A percentile compares a stretch with the other conserved stretches of the same genome.
These are phyloP conservation scores for Stichodactyla helianthus DNA, from an alignment of 64 coral and sea anemone genomes.

Conservation along the genomic window DNA sequence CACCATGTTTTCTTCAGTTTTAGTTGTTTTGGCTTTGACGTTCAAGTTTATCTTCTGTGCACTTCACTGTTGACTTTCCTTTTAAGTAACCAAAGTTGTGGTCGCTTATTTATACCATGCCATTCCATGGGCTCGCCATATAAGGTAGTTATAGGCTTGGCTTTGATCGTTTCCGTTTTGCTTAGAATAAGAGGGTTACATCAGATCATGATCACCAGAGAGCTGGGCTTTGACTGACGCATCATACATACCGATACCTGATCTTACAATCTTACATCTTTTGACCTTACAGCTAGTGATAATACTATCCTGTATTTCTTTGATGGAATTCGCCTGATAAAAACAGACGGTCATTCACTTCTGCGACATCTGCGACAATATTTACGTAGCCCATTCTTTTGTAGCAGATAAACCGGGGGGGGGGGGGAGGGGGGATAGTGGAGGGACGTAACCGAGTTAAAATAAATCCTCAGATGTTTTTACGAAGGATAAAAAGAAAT, in stretches of 20 bases:
- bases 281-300: not conserved
- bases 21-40: not conserved
- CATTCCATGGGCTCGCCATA: not conserved
- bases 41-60: not conserved
- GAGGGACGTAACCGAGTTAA: too few relatives aligned
- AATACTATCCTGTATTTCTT: not conserved
- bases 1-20: not conserved
- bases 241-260: not conserved
- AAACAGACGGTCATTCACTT: too few relatives aligned
- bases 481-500: not conserved
- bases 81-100: not conserved
- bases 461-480: too few relatives aligned
- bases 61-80: not conserved
- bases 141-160: conserved; percentile 8
- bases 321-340: not conserved
- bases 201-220: not conserved
- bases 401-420: too few relatives aligned
- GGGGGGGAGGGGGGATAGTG: too few relatives aligned
- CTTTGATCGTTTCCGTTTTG: not conserved
- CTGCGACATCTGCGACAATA: too few relatives aligned
- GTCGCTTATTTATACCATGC: not conserved
- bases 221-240: not conserved
- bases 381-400: too few relatives aligned
- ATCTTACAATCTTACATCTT: not conserved
- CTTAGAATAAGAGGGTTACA: not conserved